Evolutionary conservation across 2,797 vertebrate species (phyloP).

Genomic region (Melanotaenia trifasciata): DNA sequence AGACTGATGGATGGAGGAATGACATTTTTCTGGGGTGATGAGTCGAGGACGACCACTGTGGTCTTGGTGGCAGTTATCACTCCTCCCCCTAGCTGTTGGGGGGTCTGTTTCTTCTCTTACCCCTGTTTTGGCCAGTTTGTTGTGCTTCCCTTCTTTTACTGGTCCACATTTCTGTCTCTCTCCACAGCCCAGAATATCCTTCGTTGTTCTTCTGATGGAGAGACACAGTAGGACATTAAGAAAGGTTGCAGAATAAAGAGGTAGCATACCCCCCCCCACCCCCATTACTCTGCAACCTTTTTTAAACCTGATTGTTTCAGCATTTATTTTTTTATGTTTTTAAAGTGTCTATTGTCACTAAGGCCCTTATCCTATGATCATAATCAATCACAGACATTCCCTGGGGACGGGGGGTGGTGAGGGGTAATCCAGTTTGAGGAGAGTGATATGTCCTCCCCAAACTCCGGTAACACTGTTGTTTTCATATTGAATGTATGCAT

Average conservation of each 20-base stretch:
- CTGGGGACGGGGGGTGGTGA: slow-evolving; percentile 21
- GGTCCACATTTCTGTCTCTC: slow-evolving; percentile 31
- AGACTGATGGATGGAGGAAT: slow-evolving; percentile 44
- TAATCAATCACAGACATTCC: slow-evolving; percentile 72
- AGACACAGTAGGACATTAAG: slow-evolving; percentile 36
- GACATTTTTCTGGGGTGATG: slow-evolving; percentile 24
- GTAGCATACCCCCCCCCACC: background rate
- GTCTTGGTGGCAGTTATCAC: slow-evolving; percentile 34
- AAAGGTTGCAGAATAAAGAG: slow-evolving; percentile 44
- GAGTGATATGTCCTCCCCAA: slow-evolving; percentile 35
- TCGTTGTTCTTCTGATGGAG: slow-evolving; percentile 37
- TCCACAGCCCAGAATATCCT: slow-evolving; percentile 32
- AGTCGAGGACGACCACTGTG: slow-evolving; percentile 21
- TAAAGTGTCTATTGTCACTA: slow-evolving; percentile 45
- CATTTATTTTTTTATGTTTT: slow-evolving; percentile 45
- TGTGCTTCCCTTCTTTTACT: slow-evolving; percentile 49
- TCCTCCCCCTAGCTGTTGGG: slow-evolving; percentile 34
- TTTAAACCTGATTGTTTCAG: slow-evolving; percentile 28
- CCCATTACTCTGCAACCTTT: slow-evolving; percentile 48
- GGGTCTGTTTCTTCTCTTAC: slow-evolving; percentile 51
- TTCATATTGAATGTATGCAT: slow-evolving; percentile 81
- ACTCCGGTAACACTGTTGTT: slow-evolving; percentile 77
- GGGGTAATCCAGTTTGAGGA: slow-evolving; percentile 40
- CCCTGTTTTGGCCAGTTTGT: slow-evolving; percentile 45
- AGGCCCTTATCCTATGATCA: slow-evolving; percentile 36